Conservation (phyloP, 2,113 vertebrate species). For the Echinops telfairi region DNA sequence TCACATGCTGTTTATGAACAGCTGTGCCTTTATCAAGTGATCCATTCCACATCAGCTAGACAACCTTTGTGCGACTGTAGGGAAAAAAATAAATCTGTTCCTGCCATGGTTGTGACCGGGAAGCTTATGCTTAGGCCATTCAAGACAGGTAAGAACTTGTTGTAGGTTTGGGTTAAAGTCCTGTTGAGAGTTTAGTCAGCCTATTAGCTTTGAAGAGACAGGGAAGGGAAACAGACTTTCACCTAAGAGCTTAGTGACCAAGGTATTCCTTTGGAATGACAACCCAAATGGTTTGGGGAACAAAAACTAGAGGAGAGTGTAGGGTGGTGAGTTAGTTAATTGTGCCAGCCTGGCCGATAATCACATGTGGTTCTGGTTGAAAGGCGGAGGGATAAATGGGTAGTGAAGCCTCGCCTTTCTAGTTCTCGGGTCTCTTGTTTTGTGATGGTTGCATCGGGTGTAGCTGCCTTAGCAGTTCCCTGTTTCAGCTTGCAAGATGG, state of each 20-base stretch:
- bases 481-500: too few relatives aligned
- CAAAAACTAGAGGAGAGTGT: not conserved
- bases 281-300: not conserved
- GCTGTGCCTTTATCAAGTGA: conserved; percentile 58
- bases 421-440: too few relatives aligned
- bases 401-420: too few relatives aligned
- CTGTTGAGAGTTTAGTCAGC: conserved; percentile 27
- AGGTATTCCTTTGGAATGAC: conserved; percentile 40
- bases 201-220: conserved; percentile 28
- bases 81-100: conserved; percentile 37
- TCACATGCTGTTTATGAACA: conserved; percentile 42
- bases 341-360: too few relatives aligned
- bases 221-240: conserved; percentile 26
- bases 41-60: conserved; percentile 29
- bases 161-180: conserved; percentile 57
- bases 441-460: too few relatives aligned
- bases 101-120: conserved; percentile 23
- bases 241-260: conserved; percentile 24
- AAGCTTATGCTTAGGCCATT: conserved; percentile 8
- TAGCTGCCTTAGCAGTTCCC: too few relatives aligned
- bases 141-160: conserved; percentile 7
- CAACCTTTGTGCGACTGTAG: conserved; percentile 50
- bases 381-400: too few relatives aligned
- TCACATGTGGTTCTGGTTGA: too few relatives aligned
- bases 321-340: too few relatives aligned